These are phyloP conservation scores for Columba guinea DNA, from an alignment of 2,797 vertebrate species.

Conservation along the genomic window DNA sequence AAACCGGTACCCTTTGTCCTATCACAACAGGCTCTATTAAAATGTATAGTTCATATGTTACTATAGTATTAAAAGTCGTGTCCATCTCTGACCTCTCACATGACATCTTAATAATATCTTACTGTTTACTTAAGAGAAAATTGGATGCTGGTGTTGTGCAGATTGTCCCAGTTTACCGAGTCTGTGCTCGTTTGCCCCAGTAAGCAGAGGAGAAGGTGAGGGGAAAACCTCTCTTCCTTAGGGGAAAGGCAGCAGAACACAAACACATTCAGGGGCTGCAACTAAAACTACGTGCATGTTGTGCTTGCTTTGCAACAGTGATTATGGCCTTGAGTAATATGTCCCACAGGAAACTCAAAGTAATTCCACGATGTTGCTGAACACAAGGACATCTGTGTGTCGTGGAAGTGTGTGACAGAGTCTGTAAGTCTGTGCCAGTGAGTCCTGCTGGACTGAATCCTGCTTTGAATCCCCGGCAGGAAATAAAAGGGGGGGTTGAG, in stretches of 20 bases:
- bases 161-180: background rate
- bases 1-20: background rate
- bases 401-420: background rate
- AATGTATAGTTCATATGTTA: background rate
- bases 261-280: background rate
- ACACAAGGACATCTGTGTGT: background rate
- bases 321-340: background rate
- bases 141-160: background rate
- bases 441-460: background rate
- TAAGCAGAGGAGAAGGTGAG: background rate
- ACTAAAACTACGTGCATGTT: background rate
- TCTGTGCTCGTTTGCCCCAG: rapidly evolving
- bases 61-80: background rate
- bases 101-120: background rate
- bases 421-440: background rate
- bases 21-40: background rate
- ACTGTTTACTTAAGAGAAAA: background rate
- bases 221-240: background rate
- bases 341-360: background rate
- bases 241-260: too few relatives aligned
- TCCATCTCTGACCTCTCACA: background rate
- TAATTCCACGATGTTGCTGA: background rate
- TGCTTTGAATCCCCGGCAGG: background rate
- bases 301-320: background rate
- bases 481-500: background rate